Base-by-base conservation (phyloP, 1,140 invertebrate genomes). In the Druon quercuslanigerum region DNA sequence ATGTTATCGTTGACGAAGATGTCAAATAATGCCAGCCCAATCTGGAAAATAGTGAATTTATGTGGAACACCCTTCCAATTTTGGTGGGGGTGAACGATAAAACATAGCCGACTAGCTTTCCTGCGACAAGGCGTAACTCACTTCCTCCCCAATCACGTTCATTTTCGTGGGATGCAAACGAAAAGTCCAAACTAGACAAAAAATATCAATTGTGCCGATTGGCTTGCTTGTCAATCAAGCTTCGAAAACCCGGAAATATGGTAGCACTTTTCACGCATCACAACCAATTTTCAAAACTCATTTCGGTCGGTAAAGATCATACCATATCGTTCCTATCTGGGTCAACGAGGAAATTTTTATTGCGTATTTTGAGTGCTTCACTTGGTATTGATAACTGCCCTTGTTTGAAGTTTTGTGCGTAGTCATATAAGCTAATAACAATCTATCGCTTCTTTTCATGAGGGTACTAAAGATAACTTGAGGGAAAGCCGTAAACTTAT, bases 171-270 rank as follows among this genome's bases (percentile, higher is more conserved):
- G 17, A 54, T 50, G 66, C 75, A 60, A 77, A 70, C 66, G 16
- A 66, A 66, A 74, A 72, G 51, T 73, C 71, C 16, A 76, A 72
- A 79, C 73, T 72, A 82, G 74, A 46, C 66, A 80, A 82, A 79
- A 77, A 81, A 77, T 19, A 20, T 25, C 74, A 33, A 80, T 79
- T 80, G 78, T 82, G 79, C 76, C 75, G 81, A 73, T 75, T 77
- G 77, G 78, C 77, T 82, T 82, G 77, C 81, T 80, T 77, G 77
- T 77, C 76, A 80, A 79, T 75, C 78, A 79, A 80, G 76, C 40
- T 76, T 78, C 72, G 74, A 50, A 60, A 75, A 77, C 70, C 78
- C 78, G 81, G 74, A 76, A 82, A 82, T 80, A 80, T 79, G 79
- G 76, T 13, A 75, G 73, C 74, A 33, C 71, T 51, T 40, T 51